These are phyloP conservation scores for Colinus virginianus DNA, from an alignment of 2,113 vertebrate genomes.

Conservation along the genomic window DNA sequence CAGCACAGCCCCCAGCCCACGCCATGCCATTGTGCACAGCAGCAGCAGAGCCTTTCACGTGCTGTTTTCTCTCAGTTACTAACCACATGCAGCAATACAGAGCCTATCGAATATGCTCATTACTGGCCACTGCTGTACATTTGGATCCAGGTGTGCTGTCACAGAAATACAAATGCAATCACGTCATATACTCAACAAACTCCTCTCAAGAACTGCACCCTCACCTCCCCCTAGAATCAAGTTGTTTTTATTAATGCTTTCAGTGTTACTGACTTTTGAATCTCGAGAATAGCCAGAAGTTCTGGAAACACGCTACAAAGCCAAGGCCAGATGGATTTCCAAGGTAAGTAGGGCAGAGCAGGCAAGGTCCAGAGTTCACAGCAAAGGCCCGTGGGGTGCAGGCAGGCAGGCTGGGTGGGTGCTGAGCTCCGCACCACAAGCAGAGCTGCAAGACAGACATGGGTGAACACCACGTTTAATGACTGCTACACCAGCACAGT, in stretches of 20 bases:
- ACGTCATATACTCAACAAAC: neutral
- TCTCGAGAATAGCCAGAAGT: neutral
- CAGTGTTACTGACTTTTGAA: neutral
- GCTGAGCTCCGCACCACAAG: neutral
- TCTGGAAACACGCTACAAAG: neutral
- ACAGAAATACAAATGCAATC: neutral
- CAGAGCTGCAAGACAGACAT: rapidly evolving
- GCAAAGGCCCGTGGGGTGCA: rapidly evolving
- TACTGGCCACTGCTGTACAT: neutral
- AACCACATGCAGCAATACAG: neutral
- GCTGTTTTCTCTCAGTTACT: neutral
- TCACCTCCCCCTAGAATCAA: neutral
- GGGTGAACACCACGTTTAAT: neutral
- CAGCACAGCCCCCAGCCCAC: neutral
- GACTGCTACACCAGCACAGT: rapidly evolving
- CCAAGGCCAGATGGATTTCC: neutral
- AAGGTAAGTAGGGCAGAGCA: neutral
- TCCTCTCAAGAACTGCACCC: neutral
- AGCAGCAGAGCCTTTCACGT: neutral
- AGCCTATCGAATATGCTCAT: neutral
- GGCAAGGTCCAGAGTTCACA: neutral
- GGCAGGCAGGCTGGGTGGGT: neutral
- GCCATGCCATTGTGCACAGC: neutral
- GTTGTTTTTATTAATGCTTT: neutral
- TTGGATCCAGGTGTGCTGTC: neutral